Conservation (phyloP, 2,888 invertebrate species). For the Yponomeuta evonymella region DNA sequence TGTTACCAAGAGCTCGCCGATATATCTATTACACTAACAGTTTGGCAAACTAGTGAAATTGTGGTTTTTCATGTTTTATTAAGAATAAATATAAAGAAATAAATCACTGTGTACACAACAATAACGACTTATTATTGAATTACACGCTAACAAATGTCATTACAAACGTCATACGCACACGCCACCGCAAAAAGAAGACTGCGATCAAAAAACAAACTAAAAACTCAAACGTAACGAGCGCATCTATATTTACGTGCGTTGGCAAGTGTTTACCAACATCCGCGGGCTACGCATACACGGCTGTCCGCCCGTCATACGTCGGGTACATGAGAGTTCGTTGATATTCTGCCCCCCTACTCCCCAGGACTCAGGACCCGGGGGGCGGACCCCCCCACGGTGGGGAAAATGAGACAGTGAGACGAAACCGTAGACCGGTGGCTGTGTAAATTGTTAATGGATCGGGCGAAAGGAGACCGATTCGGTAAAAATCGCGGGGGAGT, state of each 20-base stretch:
- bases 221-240: neutral
- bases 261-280: slow-evolving; percentile 72
- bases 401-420: slow-evolving; percentile 23
- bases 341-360: slow-evolving; percentile 50
- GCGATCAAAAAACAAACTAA: slow-evolving; percentile 12
- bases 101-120: neutral
- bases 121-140: neutral
- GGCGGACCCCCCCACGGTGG: slow-evolving; percentile 24
- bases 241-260: slow-evolving; percentile 24
- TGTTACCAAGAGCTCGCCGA: too few relatives aligned
- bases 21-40: too few relatives aligned
- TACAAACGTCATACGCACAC: neutral
- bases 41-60: too few relatives aligned
- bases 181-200: slow-evolving; percentile 16
- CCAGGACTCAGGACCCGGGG: slow-evolving; percentile 21
- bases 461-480: neutral
- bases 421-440: neutral
- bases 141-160: neutral
- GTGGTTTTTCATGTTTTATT: too few relatives aligned
- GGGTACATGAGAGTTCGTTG: slow-evolving; percentile 71
- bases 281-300: slow-evolving; percentile 41
- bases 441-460: neutral
- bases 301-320: slow-evolving; percentile 61
- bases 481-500: neutral
- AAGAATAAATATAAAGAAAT: too few relatives aligned